Percentiles rank a stretch among this genome's conserved stretches.
phyloP scores from a whole-genome alignment of 2,888 invertebrate genomes.

The Coelinius sp. region DNA sequence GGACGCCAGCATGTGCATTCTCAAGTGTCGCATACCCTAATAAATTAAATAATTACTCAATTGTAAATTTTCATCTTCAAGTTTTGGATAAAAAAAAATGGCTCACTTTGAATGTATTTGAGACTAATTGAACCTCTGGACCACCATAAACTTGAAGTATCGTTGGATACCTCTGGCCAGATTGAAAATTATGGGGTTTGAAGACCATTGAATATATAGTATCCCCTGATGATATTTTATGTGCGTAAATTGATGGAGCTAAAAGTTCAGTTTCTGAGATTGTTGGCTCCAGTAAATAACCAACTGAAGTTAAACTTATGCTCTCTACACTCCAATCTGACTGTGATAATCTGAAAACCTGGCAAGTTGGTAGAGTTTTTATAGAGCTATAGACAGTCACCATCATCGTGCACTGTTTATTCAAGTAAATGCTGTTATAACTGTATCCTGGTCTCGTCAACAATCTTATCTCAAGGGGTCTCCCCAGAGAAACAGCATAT shows the following conservation, averaged over 20 bases:
- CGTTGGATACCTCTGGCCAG: slow-evolving; percentile 86
- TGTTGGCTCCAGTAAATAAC: slow-evolving; percentile 80
- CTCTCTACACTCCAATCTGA: slow-evolving; percentile 80
- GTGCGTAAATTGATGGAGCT: slow-evolving; percentile 82
- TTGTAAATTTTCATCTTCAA: neutral
- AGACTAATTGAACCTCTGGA: slow-evolving; percentile 97
- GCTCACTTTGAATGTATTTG: slow-evolving; percentile 91
- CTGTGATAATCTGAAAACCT: slow-evolving; percentile 81
- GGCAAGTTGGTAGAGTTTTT: slow-evolving; percentile 83
- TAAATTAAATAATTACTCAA: slow-evolving; percentile 39
- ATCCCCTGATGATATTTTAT: slow-evolving; percentile 79
- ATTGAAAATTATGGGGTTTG: slow-evolving; percentile 82
- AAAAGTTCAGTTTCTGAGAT: slow-evolving; percentile 74
- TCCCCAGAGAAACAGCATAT: slow-evolving; percentile 84
- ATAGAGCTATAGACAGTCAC: slow-evolving; percentile 89
- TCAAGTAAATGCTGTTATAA: slow-evolving; percentile 75
- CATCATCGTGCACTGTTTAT: slow-evolving; percentile 83
- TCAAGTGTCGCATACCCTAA: slow-evolving; percentile 89
- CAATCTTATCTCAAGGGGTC: slow-evolving; percentile 81
- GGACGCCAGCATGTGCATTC: slow-evolving; percentile 95
- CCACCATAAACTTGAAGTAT: slow-evolving; percentile 98
- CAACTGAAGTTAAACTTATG: slow-evolving; percentile 78
- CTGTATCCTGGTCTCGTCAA: slow-evolving; percentile 89
- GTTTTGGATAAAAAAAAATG: too few species aligned
- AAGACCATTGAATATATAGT: slow-evolving; percentile 90